Conservation (phyloP, 2,113 vertebrate genomes). For the Morone saxatilis region DNA sequence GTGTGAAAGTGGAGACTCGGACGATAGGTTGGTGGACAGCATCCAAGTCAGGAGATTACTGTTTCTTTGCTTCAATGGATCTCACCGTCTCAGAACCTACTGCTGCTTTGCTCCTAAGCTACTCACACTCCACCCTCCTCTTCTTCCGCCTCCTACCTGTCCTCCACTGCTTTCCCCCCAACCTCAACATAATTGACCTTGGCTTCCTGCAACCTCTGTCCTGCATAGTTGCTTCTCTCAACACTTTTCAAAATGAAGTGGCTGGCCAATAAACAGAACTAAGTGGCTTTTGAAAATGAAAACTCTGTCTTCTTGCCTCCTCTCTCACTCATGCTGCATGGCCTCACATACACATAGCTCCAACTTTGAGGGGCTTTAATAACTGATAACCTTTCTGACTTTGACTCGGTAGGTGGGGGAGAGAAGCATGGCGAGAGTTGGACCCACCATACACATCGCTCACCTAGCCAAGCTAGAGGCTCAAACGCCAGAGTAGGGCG, state of each 20-base stretch:
- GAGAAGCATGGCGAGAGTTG: conserved; percentile 52
- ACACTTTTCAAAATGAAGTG: conserved; percentile 74
- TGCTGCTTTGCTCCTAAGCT: conserved; percentile 30
- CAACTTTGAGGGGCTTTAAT: conserved; percentile 70
- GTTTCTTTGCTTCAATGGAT: conserved; percentile 48
- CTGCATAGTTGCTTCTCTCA: conserved; percentile 69
- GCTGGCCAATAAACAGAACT: conserved; percentile 62
- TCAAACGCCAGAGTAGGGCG: conserved; percentile 15
- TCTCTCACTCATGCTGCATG: conserved; percentile 48
- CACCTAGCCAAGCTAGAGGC: conserved; percentile 48
- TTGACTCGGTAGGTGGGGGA: conserved; percentile 57
- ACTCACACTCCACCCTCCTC: conserved; percentile 7
- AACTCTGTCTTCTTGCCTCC: conserved; percentile 28
- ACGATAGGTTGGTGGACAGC: conserved; percentile 56
- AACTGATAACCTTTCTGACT: conserved; percentile 75
- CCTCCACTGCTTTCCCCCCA: background rate
- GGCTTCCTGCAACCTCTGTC: conserved; percentile 52
- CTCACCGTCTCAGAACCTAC: conserved; percentile 21
- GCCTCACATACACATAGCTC: conserved; percentile 57
- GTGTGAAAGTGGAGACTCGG: conserved; percentile 56
- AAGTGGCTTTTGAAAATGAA: conserved; percentile 68
- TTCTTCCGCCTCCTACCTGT: conserved; percentile 25
- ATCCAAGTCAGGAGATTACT: conserved; percentile 73
- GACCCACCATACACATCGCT: conserved; percentile 51
- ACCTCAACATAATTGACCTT: conserved; percentile 50